Base-by-base conservation (phyloP, 2,888 invertebrate species). In the Bellardia pandia region DNA sequence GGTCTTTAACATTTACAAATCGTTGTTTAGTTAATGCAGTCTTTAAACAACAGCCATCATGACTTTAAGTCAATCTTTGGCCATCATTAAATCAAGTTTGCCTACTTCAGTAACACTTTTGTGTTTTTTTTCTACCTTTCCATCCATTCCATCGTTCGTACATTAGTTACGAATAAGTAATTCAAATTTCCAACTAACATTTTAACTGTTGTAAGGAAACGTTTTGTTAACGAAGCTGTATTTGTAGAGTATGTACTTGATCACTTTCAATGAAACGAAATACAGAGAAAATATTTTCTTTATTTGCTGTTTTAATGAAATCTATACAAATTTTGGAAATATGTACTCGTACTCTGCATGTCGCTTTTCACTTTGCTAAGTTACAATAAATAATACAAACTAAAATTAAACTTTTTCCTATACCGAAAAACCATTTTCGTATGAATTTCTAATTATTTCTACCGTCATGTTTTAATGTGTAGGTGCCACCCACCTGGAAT, bases 41-140 rank as follows among this genome's bases (percentile, higher is more conserved):
- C 16, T 53, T 69, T 62, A 56, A 71, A 71, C 80, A 64, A 77
- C 60, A 71, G 62, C 71, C 85, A 64, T 85, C 75, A 85, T 71
- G 85, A 56, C 53, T 80, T 62, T 62, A 40, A 86, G 66, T 68
- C 71, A 81, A 72, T 77, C 76, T 72, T 68, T 77, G 64, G 72
- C 77, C 51, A 82, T 86, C 86, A 81, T 86, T 76, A 78, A 82
- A 74, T 86, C 86, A 78, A 82, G 81, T 74, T 86, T 86, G 81
- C 81, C 86, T 86, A 82, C 86, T 86, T 78, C 81, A 82, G 77
- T 78, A 86, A 86, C 82, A 86, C 72, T 74, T 71, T 74, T 33
- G 23, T 13, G 13, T n/a, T 51, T 68, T 40, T 40, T 23, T 40
- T 37, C 3, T 30, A 16, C 37, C 9, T 3, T 45, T 11, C 3